A percentile compares a stretch with the other conserved stretches of the same genome.
phyloP scores from a whole-genome alignment of 2,113 vertebrate genomes.

The Cryptotis parvus region DNA sequence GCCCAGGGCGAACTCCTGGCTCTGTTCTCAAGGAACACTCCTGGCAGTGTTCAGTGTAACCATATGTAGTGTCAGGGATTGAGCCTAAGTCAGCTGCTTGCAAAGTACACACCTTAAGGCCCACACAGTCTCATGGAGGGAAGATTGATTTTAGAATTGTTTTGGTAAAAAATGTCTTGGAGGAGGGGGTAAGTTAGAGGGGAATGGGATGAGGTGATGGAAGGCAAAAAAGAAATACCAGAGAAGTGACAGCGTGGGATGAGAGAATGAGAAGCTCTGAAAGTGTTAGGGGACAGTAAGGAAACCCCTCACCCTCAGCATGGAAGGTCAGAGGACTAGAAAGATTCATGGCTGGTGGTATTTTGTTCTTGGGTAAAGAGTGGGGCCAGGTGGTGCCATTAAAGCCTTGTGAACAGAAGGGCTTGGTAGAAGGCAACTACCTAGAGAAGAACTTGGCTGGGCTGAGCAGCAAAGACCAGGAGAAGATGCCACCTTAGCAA shows the following conservation, averaged over 20 bases:
- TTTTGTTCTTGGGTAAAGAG: neutral
- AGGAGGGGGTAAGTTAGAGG: neutral
- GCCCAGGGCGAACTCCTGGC: too few species aligned
- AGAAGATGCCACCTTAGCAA: neutral
- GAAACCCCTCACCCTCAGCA: neutral
- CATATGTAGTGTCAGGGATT: too few species aligned
- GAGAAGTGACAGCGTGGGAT: neutral
- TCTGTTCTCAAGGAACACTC: too few species aligned
- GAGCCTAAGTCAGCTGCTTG: too few species aligned
- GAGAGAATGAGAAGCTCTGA: neutral
- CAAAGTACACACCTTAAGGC: too few species aligned
- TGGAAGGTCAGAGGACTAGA: too few species aligned
- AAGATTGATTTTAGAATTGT: neutral
- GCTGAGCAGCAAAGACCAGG: neutral
- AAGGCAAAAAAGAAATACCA: neutral
- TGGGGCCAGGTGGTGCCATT: neutral
- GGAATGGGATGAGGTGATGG: rapidly evolving
- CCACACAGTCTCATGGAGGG: too few species aligned
- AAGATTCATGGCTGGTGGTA: neutral
- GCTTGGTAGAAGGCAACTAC: neutral
- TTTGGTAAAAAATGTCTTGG: too few species aligned
- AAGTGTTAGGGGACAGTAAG: neutral
- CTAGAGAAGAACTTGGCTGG: neutral
- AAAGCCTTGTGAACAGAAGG: neutral
- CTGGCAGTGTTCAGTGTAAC: too few species aligned